Evolutionary conservation across 2,888 invertebrate genomes (phyloP), one percentile per base, ranked within the genome.

Genomic region (Ernsta delagoae): DNA sequence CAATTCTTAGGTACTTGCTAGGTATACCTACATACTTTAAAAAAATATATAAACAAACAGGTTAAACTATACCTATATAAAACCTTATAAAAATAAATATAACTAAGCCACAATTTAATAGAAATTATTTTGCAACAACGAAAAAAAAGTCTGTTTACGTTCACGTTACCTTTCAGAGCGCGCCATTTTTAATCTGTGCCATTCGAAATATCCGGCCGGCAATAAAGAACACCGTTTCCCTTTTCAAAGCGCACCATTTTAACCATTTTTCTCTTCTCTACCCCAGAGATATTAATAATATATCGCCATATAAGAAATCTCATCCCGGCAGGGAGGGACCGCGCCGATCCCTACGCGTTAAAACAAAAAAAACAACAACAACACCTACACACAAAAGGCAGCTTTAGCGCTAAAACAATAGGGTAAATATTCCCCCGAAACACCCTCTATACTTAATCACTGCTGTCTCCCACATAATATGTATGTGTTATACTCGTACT

Each of bases 291-390:
- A 90, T 90, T 89, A 89, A 90, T 91, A 92, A 89, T 90, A 89
- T 87, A 92, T 88, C 83, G 85, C 85, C 79, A 86, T 87, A 89
- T 90, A 92, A 92, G 92, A 92, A 91, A 92, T 88, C 90, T 90
- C 87, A 77, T 81, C 80, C 81, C 78, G 78, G 81, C 88, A 83
- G 90, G 89, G 90, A 83, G 89, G 89, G 78, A 74, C 78, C 79
- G 84, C 85, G 83, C 76, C 79, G 77, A 82, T 83, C 90, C 90
- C 90, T 89, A 83, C 85, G 77, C 74, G 77, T 73, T 78, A 75
- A 83, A 86, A 83, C 82, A 87, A 88, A 88, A 85, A 24, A 79
- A 76, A 75, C 71, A 72, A 75, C 72, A 71, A 73, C 74, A 70
- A 65, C 56, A 39, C 48, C 39, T 60, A 24, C 72, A 77, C 72